Evolutionary conservation across 1,140 invertebrate species (phyloP).

Genomic region (Ips nitidus): DNA sequence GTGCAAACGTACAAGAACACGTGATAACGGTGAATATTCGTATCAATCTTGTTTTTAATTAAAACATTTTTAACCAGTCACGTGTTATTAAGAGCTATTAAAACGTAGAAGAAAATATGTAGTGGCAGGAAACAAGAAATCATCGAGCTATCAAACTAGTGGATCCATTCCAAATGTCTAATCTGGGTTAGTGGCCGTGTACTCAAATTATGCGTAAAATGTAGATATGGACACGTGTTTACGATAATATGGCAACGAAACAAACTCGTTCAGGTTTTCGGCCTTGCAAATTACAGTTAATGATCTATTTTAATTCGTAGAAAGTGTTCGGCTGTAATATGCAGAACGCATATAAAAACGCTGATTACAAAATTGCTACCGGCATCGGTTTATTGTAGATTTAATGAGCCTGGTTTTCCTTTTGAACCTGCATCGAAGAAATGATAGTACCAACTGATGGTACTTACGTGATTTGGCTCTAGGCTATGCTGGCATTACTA

Average conservation of each 20-base stretch:
- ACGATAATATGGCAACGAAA: neutral
- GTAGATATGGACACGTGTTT: slow-evolving; percentile 6
- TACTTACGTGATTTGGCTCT: too few relatives aligned
- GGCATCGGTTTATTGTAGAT: neutral
- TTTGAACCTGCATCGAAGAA: too few relatives aligned
- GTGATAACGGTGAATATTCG: slow-evolving; percentile 12
- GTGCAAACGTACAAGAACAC: slow-evolving; percentile 4
- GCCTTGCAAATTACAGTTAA: slow-evolving; percentile 1
- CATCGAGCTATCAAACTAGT: neutral
- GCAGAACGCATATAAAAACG: neutral
- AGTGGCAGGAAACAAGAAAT: neutral
- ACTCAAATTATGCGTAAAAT: neutral
- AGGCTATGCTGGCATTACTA: too few relatives aligned
- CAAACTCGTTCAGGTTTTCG: neutral
- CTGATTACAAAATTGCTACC: neutral
- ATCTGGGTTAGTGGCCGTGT: neutral
- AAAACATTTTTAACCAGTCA: slow-evolving; percentile 6
- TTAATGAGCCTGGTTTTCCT: neutral
- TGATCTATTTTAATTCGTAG: neutral
- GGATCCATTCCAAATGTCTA: neutral
- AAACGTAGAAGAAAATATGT: neutral
- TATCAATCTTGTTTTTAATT: slow-evolving; percentile 7
- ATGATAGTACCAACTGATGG: too few relatives aligned
- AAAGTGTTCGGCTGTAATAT: neutral
- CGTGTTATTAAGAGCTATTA: slow-evolving; percentile 7